Percentiles rank a stretch among this genome's conserved stretches.
Conservation (phyloP, 2,888 invertebrate species). For the Enchytraeus crypticus region DNA sequence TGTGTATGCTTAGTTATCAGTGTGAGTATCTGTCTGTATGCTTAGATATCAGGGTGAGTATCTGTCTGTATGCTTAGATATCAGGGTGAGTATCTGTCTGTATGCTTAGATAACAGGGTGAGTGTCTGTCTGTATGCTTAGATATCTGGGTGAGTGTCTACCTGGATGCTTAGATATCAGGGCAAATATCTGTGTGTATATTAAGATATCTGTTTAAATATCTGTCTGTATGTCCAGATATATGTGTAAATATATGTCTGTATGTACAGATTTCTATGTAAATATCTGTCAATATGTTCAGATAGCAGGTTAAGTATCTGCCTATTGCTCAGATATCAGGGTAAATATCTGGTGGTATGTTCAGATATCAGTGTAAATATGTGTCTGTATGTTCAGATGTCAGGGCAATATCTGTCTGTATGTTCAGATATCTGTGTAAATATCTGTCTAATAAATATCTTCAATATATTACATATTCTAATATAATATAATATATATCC, state of each 20-base stretch:
- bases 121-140: not conserved
- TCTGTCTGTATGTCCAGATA: not conserved
- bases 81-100: not conserved
- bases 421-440: not conserved
- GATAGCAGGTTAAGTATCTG: not conserved
- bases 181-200: conserved; percentile 1
- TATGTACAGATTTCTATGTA: not conserved
- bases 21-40: conserved; percentile 1
- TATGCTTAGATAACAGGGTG: conserved; percentile 14
- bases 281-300: not conserved
- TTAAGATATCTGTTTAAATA: not conserved
- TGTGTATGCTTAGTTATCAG: not conserved
- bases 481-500: no score
- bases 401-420: conserved; percentile 5
- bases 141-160: not conserved
- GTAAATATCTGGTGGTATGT: not conserved
- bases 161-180: conserved; percentile 12
- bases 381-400: conserved; percentile 9
- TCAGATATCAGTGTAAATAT: not conserved
- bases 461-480: no score
- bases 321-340: not conserved
- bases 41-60: conserved; percentile 13
- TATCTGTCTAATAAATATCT: no score
- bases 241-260: not conserved
- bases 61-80: not conserved